phyloP scores from a whole-genome alignment of 2,113 vertebrate genomes.

The Nothobranchius kuhntae region DNA sequence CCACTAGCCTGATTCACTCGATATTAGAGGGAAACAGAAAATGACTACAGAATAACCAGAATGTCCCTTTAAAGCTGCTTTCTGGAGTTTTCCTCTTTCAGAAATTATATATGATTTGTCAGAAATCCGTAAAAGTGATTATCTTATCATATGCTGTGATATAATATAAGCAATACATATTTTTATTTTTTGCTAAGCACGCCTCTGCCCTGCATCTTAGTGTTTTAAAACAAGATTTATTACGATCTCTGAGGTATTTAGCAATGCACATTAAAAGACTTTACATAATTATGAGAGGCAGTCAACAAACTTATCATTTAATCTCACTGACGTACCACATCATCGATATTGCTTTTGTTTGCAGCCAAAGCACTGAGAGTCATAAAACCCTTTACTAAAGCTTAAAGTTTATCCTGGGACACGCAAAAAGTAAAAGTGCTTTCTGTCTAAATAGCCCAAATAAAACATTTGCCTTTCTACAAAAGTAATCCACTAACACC shows the following conservation, averaged over 20 bases:
- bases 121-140: too few species aligned
- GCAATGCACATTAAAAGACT: background rate
- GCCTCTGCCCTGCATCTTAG: too few species aligned
- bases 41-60: too few species aligned
- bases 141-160: too few species aligned
- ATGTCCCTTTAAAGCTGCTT: too few species aligned
- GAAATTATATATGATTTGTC: too few species aligned
- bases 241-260: background rate
- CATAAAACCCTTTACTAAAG: background rate
- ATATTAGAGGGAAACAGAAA: too few species aligned
- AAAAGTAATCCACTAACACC: conserved; percentile 20
- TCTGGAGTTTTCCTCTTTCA: too few species aligned
- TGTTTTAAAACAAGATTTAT: background rate
- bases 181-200: too few species aligned
- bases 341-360: background rate
- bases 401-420: conserved; percentile 4
- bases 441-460: conserved; percentile 11
- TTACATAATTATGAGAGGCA: background rate
- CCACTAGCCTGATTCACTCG: too few species aligned
- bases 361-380: background rate
- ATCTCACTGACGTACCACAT: background rate
- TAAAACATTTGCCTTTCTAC: conserved; percentile 10
- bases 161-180: too few species aligned
- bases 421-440: background rate
- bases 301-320: background rate